phyloP scores from a whole-genome alignment of 2,113 vertebrate genomes.

The Ameiurus melas region DNA sequence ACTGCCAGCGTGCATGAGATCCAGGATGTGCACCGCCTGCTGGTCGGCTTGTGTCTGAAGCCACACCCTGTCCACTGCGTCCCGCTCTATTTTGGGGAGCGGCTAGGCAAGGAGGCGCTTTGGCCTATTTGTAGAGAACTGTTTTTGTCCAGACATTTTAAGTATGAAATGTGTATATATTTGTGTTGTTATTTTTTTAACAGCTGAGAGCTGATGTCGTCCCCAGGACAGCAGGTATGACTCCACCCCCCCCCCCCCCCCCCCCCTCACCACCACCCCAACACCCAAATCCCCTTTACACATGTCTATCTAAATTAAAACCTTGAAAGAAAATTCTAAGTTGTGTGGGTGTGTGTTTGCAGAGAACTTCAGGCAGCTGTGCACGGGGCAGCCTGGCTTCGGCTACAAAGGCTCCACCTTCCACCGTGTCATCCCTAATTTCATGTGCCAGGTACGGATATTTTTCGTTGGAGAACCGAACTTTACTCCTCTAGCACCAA shows the following conservation, averaged over 20 bases:
- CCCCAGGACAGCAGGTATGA: slow-evolving; percentile 86
- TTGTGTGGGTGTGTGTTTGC: slow-evolving; percentile 22
- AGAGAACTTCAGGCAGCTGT: slow-evolving; percentile 91
- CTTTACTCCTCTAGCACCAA: neutral
- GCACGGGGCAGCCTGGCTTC: slow-evolving; percentile 84
- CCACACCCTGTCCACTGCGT: slow-evolving; percentile 20
- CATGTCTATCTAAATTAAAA: neutral
- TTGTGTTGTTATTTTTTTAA: slow-evolving; percentile 34
- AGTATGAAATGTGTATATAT: neutral
- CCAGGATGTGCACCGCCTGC: neutral
- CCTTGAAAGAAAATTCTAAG: neutral
- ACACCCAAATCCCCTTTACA: too few species aligned
- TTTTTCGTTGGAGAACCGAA: neutral
- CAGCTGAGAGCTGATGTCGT: slow-evolving; percentile 83
- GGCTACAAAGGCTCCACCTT: slow-evolving; percentile 91
- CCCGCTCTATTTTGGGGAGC: neutral
- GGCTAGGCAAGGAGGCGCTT: neutral
- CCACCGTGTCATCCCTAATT: slow-evolving; percentile 86
- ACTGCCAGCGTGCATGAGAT: neutral
- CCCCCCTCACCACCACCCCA: too few species aligned
- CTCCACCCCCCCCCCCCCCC: too few species aligned
- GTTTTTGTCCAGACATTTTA: neutral
- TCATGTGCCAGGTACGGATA: slow-evolving; percentile 94
- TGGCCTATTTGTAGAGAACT: neutral
- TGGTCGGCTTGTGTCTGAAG: neutral